Evolutionary conservation across 2,888 invertebrate species (phyloP), one percentile per base, ranked within the genome.

Genomic region (Caenorhabditis sp.): DNA sequence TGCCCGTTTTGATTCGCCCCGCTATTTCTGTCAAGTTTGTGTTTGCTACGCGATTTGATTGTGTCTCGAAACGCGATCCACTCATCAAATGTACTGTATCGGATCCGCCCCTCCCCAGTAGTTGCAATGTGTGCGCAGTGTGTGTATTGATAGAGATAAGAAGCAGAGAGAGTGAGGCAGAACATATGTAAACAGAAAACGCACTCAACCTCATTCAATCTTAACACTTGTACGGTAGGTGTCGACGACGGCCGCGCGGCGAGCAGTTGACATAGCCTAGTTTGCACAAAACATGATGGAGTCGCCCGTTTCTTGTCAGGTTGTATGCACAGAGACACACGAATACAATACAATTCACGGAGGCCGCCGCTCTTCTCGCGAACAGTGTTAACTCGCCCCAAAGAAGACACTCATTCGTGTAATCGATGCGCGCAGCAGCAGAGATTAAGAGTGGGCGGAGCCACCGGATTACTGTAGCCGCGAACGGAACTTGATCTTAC

Each of bases 261-360:
- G 55, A 56, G 65, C 13, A 32, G 52, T 68, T 68, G 68, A 68
- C 68, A 68, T 68, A 68, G 68, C 58, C 58, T 68, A 68, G 68
- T 68, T 68, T 68, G 68, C 68, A 68, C 68, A 68, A 66, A 66
- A 66, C 66, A 66, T 66, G 66, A 66, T 66, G 48, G 63, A 63
- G 30, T 66, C 66, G n/a, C n/a, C n/a, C n/a, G n/a, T 61, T 26
- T 48, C 32, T 65, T 53, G 56, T 68, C 58, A 37, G 58, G 39
- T 35, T 56, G 58, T 66, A 53, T 65, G 55, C 46, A 55, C 27
- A 63, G 30, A 53, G 26, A 13, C 48, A 35, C 32, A 20, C 32
- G 58, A 68, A 68, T 68, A 68, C 66, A 68, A 68, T 66, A 37
- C 46, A 27, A 22, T 5, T 15, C 52, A 13, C 35, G 35, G 9